Evolutionary conservation across 2,113 vertebrate species (phyloP), one percentile per base, ranked within the genome.

Genomic region (chimpanzee (Pan troglodytes)): DNA sequence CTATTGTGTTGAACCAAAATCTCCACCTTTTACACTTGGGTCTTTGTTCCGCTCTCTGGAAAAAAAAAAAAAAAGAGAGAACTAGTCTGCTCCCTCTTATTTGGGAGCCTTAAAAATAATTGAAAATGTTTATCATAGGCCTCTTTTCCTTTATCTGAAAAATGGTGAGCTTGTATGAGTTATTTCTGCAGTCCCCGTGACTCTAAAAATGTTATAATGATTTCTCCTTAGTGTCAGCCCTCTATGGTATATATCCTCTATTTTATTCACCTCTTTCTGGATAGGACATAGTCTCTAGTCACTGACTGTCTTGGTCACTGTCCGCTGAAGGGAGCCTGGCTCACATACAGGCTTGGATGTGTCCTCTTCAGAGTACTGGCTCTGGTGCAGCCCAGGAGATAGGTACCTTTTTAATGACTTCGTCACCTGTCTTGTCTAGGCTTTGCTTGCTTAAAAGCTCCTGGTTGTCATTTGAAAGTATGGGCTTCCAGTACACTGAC

Each of bases 31-130:
- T 87, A 79, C 48, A 40, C 45, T 93, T 93, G 64, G 4, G 35
- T 79, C 16, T 20, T 90, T 76, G 25, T 76, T 87, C 68, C 79
- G 5, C n/a, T 86, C 20, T 93, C 87, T 32, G 57, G 9, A 12
- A 52, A 83, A 79, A 59, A 80, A 61, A 38, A 38, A 83, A 27
- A n/a, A 45, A 72, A 90, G 64, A 57, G 73, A 70, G 45, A 83
- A 68, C 35, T 52, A 55, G 73, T 83, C 52, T 80, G 38, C 2
- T 48, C 18, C 25, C 16, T 45, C 22, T 88, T 79, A 78, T 80
- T 72, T 91, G 52, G 67, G 67, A 88, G n/a, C 67, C 45, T 88
- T 84, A 87, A 90, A 92, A 76, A 68, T 94, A 82, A 43, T 97
- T 85, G 25, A 61, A 94, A 89, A 40, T 76, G 32, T 30, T 88